phyloP scores from a whole-genome alignment of 2,113 vertebrate species.

The Labeo catla region DNA sequence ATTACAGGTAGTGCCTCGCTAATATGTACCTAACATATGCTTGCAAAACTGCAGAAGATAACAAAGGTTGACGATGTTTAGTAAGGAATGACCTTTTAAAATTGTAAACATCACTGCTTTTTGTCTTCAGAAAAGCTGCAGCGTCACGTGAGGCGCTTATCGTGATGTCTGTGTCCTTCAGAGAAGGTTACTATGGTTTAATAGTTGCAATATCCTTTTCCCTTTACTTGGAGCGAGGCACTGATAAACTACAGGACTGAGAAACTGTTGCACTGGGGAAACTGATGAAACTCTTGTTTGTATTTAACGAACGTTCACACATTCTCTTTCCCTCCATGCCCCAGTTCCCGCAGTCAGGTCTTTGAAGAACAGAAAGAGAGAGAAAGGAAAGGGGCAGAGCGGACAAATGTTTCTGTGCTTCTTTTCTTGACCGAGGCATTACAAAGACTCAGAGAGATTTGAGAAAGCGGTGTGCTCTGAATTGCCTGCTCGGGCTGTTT shows the following conservation, averaged over 20 bases:
- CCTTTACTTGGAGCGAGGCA: slow-evolving; percentile 1
- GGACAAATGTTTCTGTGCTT: slow-evolving; percentile 20
- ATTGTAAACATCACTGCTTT: not conserved
- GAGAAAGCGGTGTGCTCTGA: slow-evolving; percentile 57
- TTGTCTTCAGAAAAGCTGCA: not conserved
- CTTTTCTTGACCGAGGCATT: slow-evolving; percentile 40
- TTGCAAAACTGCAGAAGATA: slow-evolving; percentile 24
- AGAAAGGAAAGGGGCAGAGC: not conserved
- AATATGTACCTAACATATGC: slow-evolving; percentile 16
- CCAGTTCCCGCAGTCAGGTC: not conserved
- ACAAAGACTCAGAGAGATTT: slow-evolving; percentile 19
- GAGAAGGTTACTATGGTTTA: slow-evolving; percentile 14
- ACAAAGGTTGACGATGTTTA: not conserved
- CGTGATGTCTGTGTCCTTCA: slow-evolving; percentile 14
- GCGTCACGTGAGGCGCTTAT: not conserved
- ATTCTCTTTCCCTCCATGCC: not conserved
- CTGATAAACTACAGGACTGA: slow-evolving; percentile 13
- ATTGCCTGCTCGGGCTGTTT: slow-evolving; percentile 64
- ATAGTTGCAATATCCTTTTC: slow-evolving; percentile 20
- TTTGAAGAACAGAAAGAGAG: slow-evolving; percentile 20
- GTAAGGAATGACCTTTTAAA: not conserved
- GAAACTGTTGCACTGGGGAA: slow-evolving; percentile 12
- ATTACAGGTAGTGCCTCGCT: slow-evolving; percentile 2
- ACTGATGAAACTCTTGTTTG: not conserved
- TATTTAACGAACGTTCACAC: slow-evolving; percentile 2